phyloP scores from a whole-genome alignment of 1,140 invertebrate genomes.

The Dufourea novaeangliae region DNA sequence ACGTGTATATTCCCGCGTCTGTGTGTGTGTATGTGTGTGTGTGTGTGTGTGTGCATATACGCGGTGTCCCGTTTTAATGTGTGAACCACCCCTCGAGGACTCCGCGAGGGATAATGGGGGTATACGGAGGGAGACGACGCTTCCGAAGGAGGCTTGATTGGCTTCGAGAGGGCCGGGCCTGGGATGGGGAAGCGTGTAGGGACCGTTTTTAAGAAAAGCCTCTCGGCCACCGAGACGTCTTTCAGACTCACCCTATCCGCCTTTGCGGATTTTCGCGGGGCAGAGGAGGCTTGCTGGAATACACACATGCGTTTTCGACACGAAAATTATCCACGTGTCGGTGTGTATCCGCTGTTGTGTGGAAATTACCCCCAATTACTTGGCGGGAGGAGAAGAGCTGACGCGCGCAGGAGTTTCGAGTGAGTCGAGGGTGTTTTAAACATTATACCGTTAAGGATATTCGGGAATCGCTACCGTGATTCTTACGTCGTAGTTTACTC shows the following conservation, averaged over 20 bases:
- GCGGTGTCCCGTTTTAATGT: constrained; percentile 48
- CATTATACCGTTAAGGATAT: not conserved
- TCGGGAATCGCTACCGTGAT: not conserved
- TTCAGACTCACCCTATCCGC: not conserved
- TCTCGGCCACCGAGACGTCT: not conserved
- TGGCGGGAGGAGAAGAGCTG: not conserved
- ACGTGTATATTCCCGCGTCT: constrained; percentile 48
- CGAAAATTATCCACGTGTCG: not conserved
- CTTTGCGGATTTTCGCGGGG: not conserved
- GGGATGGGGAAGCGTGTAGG: constrained; percentile 28
- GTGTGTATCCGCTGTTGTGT: not conserved
- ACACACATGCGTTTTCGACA: not conserved
- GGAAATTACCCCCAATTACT: not conserved
- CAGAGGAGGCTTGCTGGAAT: too few species aligned
- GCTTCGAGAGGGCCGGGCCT: constrained; percentile 42
- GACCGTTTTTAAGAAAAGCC: constrained; percentile 23
- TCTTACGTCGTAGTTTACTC: too few species aligned
- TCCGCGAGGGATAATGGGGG: constrained; percentile 25
- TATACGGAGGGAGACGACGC: constrained; percentile 9
- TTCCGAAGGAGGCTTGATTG: constrained; percentile 48
- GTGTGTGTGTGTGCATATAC: constrained; percentile 50
- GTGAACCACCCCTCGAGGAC: not conserved
- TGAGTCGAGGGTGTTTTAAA: not conserved
- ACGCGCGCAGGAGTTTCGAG: not conserved
- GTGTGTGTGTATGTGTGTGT: too few species aligned